Evolutionary conservation across 30 jellyfish, hydroid and myxozoan genomes (phyloP).

Genomic region (Phacellophora camtschatica): DNA sequence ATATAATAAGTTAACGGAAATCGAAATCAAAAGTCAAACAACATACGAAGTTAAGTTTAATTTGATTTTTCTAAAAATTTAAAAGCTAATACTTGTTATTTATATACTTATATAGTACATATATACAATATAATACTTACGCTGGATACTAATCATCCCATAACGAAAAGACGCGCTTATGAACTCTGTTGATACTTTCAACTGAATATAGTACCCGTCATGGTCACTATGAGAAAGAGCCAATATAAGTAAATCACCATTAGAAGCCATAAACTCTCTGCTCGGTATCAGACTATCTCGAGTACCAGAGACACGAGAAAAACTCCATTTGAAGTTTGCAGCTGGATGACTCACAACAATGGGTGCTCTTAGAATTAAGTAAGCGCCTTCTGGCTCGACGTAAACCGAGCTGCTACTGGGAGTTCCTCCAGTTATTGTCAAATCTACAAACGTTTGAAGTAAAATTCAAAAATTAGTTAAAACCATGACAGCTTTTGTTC

Average conservation of each 20-base stretch:
- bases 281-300: neutral
- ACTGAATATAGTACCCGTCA: too few species aligned
- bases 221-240: neutral
- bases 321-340: neutral
- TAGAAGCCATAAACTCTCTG: neutral
- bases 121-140: too few species aligned
- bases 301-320: neutral
- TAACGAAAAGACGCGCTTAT: too few species aligned
- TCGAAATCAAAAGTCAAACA: too few species aligned
- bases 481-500: neutral
- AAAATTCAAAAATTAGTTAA: neutral
- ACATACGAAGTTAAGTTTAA: too few species aligned
- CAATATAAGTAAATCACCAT: neutral
- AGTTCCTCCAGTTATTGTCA: neutral
- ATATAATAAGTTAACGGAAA: too few species aligned
- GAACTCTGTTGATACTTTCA: too few species aligned
- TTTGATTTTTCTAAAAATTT: too few species aligned
- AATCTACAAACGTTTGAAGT: neutral
- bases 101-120: too few species aligned
- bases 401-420: neutral
- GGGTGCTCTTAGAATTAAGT: neutral
- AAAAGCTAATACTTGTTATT: too few species aligned
- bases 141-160: too few species aligned
- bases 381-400: neutral
- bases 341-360: neutral